phyloP scores from a whole-genome alignment of 2,113 vertebrate genomes.

The Alouatta palliata region DNA sequence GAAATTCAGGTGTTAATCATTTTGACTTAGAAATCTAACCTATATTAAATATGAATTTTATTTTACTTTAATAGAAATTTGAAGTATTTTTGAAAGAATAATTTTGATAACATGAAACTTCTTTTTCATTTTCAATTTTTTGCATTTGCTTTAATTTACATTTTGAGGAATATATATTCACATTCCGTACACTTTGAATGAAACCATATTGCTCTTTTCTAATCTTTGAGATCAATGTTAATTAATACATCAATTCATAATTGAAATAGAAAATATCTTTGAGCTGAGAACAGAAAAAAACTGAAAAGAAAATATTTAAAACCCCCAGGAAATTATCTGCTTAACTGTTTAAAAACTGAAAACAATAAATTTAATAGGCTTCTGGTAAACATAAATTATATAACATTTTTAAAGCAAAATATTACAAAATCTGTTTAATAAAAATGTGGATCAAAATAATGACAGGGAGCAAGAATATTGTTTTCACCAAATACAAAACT shows the following conservation, averaged over 20 bases:
- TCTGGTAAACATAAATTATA: not conserved
- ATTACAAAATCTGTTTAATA: not conserved
- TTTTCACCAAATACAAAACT: not conserved
- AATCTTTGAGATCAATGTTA: not conserved
- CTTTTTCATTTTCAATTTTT: not conserved
- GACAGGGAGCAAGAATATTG: not conserved
- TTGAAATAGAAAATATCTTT: not conserved
- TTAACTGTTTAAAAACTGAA: constrained; percentile 1
- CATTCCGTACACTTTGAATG: not conserved
- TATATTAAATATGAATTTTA: constrained; percentile 14
- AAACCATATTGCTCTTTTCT: not conserved
- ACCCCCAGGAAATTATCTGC: not conserved
- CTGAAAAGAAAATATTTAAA: not conserved
- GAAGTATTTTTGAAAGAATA: not conserved
- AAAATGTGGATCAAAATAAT: not conserved
- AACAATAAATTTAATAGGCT: not conserved
- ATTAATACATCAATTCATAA: not conserved
- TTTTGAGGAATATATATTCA: not conserved
- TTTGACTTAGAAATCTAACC: not conserved
- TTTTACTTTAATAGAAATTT: not conserved
- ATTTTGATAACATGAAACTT: not conserved
- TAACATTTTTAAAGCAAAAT: not conserved
- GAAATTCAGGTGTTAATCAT: not conserved
- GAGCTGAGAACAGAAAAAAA: not conserved
- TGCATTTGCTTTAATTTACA: not conserved